Conservation (phyloP, 2,797 vertebrate genomes). For the Alauda arvensis region DNA sequence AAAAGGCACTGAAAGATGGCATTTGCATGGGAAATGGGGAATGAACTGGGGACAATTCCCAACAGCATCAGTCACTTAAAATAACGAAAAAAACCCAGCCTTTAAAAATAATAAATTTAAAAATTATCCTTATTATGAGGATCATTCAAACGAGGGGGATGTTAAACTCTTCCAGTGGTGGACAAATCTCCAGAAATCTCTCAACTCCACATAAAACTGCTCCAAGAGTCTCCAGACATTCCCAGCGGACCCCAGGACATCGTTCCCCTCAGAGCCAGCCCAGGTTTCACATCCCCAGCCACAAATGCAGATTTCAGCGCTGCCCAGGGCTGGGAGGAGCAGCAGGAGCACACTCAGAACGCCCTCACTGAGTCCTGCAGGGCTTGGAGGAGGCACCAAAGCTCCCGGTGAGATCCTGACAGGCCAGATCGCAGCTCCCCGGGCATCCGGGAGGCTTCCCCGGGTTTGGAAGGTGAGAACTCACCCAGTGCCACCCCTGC, state of each 20-base stretch:
- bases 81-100: fast-evolving
- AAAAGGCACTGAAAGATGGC: neutral
- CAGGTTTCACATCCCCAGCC: neutral
- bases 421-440: neutral
- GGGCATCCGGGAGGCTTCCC: neutral
- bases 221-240: neutral
- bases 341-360: neutral
- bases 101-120: neutral
- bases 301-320: neutral
- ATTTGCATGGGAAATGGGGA: fast-evolving
- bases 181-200: neutral
- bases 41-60: neutral
- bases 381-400: fast-evolving
- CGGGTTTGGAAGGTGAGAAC: neutral
- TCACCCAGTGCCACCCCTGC: too few species aligned
- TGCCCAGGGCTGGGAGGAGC: neutral
- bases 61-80: fast-evolving
- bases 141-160: neutral
- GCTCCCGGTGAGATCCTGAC: fast-evolving
- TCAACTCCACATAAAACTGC: neutral
- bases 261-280: neutral
- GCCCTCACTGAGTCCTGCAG: neutral
- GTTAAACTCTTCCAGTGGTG: fast-evolving
- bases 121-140: too few species aligned
- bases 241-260: neutral